These are phyloP conservation scores for Myanophis thanlyinensis DNA, from an alignment of 2,113 vertebrate species.

Conservation along the genomic window DNA sequence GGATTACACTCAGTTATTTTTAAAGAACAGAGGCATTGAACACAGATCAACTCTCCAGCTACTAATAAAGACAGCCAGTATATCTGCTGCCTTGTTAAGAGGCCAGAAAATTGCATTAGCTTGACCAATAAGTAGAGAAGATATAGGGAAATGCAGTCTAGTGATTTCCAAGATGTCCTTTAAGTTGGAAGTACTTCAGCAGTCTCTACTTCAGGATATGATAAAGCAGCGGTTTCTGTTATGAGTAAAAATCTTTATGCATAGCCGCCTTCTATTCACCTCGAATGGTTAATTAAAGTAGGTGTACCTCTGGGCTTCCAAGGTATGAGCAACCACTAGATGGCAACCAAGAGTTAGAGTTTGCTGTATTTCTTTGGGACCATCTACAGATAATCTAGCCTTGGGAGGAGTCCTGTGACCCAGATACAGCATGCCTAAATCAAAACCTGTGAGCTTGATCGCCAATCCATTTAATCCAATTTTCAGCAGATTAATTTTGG, in stretches of 20 bases:
- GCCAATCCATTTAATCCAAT: constrained; percentile 57
- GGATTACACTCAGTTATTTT: not conserved
- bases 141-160: not conserved
- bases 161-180: not conserved
- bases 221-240: not conserved
- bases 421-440: not conserved
- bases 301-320: not conserved
- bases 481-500: constrained; percentile 47
- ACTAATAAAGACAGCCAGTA: not conserved
- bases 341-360: not conserved
- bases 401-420: not conserved
- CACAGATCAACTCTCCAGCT: not conserved
- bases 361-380: not conserved
- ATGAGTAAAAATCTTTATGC: not conserved
- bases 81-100: not conserved
- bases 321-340: not conserved
- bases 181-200: not conserved
- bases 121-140: not conserved
- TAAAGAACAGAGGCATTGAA: not conserved
- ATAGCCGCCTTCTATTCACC: fast-evolving
- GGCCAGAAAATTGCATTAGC: constrained; percentile 20
- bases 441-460: not conserved
- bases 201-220: not conserved
- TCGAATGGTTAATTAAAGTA: not conserved
- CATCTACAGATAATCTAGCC: no score